Conservation (phyloP, 2,888 invertebrate species). For the Tiliacea citrago region DNA sequence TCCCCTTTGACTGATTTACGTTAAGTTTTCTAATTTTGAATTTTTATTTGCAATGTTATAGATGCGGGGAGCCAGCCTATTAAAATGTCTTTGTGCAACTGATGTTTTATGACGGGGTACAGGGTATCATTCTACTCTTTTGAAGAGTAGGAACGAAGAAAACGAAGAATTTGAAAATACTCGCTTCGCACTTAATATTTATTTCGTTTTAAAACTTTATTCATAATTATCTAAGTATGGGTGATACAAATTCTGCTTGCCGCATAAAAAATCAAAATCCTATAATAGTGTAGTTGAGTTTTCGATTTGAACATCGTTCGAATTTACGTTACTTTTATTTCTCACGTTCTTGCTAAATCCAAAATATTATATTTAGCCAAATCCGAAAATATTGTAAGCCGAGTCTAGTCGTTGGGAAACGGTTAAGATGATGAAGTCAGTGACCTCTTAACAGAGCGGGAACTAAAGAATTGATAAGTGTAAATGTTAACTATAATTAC, state of each 20-base stretch:
- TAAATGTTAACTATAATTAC: constrained; percentile 49
- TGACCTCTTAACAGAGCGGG: constrained; percentile 14
- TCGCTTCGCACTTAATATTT: neutral
- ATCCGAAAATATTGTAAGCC: neutral
- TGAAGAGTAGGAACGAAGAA: no score
- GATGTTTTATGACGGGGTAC: no score
- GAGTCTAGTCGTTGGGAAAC: neutral
- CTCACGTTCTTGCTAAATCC: neutral
- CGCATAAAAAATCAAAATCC: neutral
- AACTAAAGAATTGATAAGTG: constrained; percentile 37
- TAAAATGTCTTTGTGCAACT: no score
- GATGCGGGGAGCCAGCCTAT: no score
- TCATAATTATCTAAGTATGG: no score
- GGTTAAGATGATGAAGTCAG: neutral
- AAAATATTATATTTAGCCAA: no score
- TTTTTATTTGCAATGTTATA: no score
- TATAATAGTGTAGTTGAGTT: no score
- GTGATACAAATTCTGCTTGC: neutral
- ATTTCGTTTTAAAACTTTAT: neutral
- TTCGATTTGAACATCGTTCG: no score
- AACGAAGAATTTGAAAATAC: neutral
- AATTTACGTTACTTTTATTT: neutral
- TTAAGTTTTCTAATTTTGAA: no score
- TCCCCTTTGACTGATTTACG: no score
- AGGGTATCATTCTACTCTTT: no score